Evolutionary conservation across 30 jellyfish, hydroid and myxozoan species (phyloP).

Genomic region (Cassiopea xamachana): DNA sequence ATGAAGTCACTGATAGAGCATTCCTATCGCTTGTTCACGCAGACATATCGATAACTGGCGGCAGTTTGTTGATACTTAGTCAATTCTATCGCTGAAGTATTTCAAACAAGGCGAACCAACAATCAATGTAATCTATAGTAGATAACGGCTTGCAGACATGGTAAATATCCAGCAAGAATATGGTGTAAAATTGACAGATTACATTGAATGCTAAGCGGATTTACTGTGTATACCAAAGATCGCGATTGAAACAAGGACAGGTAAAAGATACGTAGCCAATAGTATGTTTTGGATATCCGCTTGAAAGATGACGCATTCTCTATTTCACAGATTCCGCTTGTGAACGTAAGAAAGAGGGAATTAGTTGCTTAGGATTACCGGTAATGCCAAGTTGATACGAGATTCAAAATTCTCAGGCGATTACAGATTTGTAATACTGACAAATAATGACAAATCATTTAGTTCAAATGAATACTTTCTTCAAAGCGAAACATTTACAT

Average conservation of each 20-base stretch:
- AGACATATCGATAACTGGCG: constrained; percentile 29
- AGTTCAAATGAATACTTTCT: neutral
- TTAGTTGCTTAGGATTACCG: neutral
- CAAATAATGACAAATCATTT: neutral
- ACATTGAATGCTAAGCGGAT: neutral
- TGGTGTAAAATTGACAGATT: neutral
- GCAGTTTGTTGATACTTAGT: constrained; percentile 9
- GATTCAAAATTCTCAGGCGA: neutral
- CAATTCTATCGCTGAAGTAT: constrained; percentile 15
- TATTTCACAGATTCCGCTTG: neutral
- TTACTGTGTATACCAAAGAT: neutral
- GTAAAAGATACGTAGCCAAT: neutral
- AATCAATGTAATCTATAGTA: constrained; percentile 15
- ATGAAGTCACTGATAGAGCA: neutral
- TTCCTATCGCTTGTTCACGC: neutral
- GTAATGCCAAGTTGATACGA: neutral
- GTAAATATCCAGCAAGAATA: neutral
- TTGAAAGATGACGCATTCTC: neutral
- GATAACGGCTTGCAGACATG: neutral
- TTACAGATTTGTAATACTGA: neutral
- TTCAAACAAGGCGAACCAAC: constrained; percentile 5
- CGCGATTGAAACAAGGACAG: neutral
- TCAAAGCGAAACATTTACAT: neutral
- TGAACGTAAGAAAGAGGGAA: neutral
- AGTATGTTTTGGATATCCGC: neutral